Evolutionary conservation across 2,888 invertebrate species (phyloP).

Genomic region (Bellardia pandia): DNA sequence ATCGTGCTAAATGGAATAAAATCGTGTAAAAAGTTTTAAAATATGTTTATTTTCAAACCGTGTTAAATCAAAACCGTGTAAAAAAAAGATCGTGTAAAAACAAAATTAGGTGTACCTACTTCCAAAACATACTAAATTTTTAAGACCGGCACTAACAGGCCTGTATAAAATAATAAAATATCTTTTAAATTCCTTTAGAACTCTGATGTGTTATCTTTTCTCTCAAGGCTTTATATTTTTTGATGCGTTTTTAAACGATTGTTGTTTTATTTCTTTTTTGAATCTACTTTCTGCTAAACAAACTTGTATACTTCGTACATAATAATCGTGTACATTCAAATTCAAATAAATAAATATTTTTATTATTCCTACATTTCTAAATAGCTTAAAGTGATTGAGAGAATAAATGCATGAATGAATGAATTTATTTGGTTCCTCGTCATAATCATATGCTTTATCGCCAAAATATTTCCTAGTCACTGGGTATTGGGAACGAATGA

Average conservation of each 20-base stretch:
- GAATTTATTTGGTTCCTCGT: constrained; percentile 15
- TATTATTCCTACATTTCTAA: constrained; percentile 58
- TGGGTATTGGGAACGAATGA: constrained; percentile 9
- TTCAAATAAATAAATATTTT: constrained; percentile 67
- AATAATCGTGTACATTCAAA: constrained; percentile 37
- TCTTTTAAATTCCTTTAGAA: constrained; percentile 1
- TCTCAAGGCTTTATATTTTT: constrained; percentile 81
- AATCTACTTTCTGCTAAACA: constrained; percentile 4
- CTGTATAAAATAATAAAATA: no score
- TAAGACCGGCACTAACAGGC: no score
- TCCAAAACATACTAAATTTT: no score
- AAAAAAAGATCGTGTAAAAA: no score
- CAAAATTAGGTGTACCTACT: no score
- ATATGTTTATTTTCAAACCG: no score
- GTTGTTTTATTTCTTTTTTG: constrained; percentile 71
- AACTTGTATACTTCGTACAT: constrained; percentile 24
- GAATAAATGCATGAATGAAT: constrained; percentile 26
- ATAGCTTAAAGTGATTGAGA: constrained; percentile 53
- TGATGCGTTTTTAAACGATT: constrained; percentile 84
- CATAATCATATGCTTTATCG: constrained; percentile 5
- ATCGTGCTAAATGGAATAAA: no score
- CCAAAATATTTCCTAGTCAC: constrained; percentile 16
- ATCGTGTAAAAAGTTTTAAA: no score
- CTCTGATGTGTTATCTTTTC: constrained; percentile 66
- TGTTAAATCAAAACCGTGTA: no score